Evolutionary conservation across 2,797 vertebrate species (phyloP).

Genomic region (Siniperca obscura): DNA sequence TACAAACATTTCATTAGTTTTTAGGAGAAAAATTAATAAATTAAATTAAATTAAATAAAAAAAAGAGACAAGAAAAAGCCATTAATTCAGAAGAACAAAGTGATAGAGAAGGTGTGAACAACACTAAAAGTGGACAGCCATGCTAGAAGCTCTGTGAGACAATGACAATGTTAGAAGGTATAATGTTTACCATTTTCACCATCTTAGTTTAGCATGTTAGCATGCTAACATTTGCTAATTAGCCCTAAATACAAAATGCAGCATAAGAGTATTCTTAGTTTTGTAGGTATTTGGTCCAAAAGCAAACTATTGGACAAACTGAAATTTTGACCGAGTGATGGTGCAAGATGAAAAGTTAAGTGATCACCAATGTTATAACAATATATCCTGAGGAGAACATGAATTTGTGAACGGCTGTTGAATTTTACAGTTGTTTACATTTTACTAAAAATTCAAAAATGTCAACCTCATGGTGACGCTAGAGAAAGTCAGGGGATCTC

Average conservation of each 20-base stretch:
- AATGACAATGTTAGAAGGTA: neutral
- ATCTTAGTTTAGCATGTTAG: neutral
- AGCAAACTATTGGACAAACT: no score
- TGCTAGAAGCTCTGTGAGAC: neutral
- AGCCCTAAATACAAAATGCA: neutral
- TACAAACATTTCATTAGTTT: neutral
- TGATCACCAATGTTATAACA: neutral
- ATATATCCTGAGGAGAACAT: neutral
- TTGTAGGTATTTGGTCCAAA: neutral
- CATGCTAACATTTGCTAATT: neutral
- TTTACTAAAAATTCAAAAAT: neutral
- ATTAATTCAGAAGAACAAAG: conserved; percentile 13
- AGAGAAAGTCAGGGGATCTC: neutral
- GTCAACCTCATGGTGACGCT: neutral
- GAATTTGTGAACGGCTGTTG: neutral
- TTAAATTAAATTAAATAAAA: neutral
- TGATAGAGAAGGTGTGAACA: neutral
- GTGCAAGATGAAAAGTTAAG: neutral
- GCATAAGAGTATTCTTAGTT: neutral
- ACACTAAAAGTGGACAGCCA: neutral
- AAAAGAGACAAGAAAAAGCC: neutral
- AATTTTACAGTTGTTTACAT: neutral
- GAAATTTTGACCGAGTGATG: neutral
- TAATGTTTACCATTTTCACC: neutral
- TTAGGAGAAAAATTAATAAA: neutral